These are phyloP conservation scores for Tangara arthus DNA, from an alignment of 2,797 vertebrate genomes.

Conservation along the genomic window DNA sequence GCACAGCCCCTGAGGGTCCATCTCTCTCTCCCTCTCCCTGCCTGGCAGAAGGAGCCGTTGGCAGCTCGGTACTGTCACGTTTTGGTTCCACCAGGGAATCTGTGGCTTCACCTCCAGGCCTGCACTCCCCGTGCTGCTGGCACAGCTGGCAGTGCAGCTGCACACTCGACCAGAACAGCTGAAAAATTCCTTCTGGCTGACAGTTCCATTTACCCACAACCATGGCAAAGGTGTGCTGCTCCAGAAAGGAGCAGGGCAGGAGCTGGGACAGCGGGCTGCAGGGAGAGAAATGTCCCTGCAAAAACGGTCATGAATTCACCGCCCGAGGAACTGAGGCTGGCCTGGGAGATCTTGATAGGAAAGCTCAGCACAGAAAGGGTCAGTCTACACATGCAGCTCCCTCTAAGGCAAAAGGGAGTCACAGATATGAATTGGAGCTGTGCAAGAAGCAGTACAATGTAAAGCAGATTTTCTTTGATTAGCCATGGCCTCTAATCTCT, in stretches of 20 bases:
- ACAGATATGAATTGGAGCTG: background rate
- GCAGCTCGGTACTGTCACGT: background rate
- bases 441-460: background rate
- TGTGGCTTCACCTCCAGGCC: background rate
- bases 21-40: background rate
- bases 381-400: background rate
- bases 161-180: background rate
- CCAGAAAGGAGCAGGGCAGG: background rate
- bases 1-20: background rate
- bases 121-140: background rate
- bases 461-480: constrained; percentile 64
- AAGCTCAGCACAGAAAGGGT: background rate
- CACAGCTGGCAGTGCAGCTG: constrained; percentile 5
- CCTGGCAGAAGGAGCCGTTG: background rate
- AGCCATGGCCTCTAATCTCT: constrained; percentile 56
- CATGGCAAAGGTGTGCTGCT: background rate
- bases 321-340: background rate
- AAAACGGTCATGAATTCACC: background rate
- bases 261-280: background rate
- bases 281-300: background rate
- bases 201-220: background rate
- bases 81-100: background rate
- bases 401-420: constrained; percentile 3
- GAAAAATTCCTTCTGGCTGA: constrained; percentile 3
- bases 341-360: background rate